These are phyloP conservation scores for Blastomussa wellsi DNA, from an alignment of 92 coral and sea anemone genomes.

Conservation along the genomic window DNA sequence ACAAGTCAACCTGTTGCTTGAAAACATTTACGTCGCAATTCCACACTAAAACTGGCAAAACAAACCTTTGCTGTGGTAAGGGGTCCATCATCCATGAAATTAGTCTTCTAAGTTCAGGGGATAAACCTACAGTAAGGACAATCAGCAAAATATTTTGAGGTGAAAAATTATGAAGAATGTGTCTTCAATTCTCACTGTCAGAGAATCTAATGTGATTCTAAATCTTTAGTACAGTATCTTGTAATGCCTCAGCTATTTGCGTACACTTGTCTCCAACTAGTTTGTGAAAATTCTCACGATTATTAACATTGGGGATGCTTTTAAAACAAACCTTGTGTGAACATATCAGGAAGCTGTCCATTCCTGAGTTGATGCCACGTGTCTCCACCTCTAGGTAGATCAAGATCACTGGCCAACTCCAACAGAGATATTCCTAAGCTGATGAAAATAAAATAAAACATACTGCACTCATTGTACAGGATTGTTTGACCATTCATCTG, in stretches of 20 bases:
- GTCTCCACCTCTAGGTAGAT: slow-evolving; percentile 91
- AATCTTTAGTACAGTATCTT: no score
- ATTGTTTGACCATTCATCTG: background rate
- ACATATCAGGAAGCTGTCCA: slow-evolving; percentile 78
- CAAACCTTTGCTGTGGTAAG: slow-evolving; percentile 70
- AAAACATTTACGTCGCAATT: background rate
- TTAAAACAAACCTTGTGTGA: slow-evolving; percentile 76
- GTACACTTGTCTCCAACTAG: background rate
- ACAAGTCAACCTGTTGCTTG: no score
- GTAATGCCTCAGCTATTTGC: background rate
- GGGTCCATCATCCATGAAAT: slow-evolving; percentile 91
- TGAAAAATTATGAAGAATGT: background rate
- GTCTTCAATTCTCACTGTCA: background rate
- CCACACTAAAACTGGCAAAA: background rate
- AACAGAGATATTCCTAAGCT: slow-evolving; percentile 90
- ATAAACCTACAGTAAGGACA: slow-evolving; percentile 61
- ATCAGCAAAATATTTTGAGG: background rate
- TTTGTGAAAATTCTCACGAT: background rate
- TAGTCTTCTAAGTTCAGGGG: slow-evolving; percentile 76
- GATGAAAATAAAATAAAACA: background rate
- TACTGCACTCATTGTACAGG: background rate
- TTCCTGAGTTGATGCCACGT: slow-evolving; percentile 95
- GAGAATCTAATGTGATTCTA: background rate
- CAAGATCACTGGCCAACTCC: slow-evolving; percentile 95
- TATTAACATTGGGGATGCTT: background rate